These are phyloP conservation scores for Strix uralensis DNA, from an alignment of 2,113 vertebrate genomes.

Conservation along the genomic window DNA sequence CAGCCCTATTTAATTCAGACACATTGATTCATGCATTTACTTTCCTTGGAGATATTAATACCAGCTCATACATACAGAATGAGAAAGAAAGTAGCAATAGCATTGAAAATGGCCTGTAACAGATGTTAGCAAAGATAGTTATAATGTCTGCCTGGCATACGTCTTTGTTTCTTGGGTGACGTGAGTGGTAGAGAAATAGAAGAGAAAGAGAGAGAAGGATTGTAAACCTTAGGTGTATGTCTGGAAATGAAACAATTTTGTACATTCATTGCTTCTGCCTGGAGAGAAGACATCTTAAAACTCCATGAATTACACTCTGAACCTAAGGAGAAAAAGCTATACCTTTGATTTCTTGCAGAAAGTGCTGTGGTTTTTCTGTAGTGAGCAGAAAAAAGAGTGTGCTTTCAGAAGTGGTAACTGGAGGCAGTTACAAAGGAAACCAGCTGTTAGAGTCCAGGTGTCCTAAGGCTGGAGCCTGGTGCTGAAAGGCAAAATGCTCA, in stretches of 20 bases:
- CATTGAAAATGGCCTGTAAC: constrained; percentile 1
- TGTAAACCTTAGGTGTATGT: background rate
- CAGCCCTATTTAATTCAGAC: background rate
- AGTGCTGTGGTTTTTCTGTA: background rate
- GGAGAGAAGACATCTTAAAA: constrained; percentile 1
- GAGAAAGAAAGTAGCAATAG: background rate
- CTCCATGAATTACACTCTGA: background rate
- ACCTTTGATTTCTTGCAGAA: constrained; percentile 3
- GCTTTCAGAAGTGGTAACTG: background rate
- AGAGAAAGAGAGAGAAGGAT: background rate
- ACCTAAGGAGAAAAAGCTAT: background rate
- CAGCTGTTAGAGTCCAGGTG: background rate
- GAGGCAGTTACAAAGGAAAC: background rate
- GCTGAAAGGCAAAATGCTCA: background rate
- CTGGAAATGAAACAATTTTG: constrained; percentile 1
- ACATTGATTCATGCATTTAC: constrained; percentile 8
- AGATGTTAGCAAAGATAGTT: constrained; percentile 9
- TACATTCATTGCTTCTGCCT: background rate
- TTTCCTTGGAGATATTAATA: constrained; percentile 34
- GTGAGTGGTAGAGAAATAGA: background rate
- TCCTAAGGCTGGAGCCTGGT: background rate
- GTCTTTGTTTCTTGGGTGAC: background rate
- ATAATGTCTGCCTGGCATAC: background rate
- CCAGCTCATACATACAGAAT: constrained; percentile 29
- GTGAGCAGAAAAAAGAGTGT: background rate